These are phyloP conservation scores for Scrobipalpa atriplicella DNA, from an alignment of 2,888 invertebrate species.

Conservation along the genomic window DNA sequence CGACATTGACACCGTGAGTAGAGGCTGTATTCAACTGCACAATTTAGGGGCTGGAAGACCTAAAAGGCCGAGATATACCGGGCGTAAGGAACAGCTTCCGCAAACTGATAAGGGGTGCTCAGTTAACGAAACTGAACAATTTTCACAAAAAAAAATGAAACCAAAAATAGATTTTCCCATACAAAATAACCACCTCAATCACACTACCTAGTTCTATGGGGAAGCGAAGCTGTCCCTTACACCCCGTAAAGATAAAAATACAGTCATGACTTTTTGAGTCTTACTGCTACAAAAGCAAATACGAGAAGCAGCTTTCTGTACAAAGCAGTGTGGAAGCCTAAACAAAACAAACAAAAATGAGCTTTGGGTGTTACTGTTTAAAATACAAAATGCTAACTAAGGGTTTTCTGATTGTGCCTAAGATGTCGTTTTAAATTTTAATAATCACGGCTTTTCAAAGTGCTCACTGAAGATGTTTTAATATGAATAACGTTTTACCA, in stretches of 20 bases:
- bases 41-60: background rate
- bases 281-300: background rate
- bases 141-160: no score
- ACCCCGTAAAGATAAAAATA: no score
- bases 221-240: no score
- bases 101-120: no score
- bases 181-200: no score
- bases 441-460: background rate
- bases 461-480: background rate
- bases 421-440: background rate
- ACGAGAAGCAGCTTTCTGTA: slow-evolving; percentile 1
- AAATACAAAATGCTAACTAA: background rate
- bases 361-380: background rate
- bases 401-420: background rate
- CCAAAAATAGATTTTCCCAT: no score
- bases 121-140: no score
- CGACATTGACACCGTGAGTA: slow-evolving; percentile 61
- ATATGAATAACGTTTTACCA: background rate
- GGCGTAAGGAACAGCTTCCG: no score
- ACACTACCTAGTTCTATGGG: no score
- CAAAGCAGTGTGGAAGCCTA: background rate
- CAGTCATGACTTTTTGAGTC: background rate
- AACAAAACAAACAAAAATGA: background rate
- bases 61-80: background rate
- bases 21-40: background rate